Base-by-base conservation (phyloP, 1,140 invertebrate species). In the Papilio glaucus region DNA sequence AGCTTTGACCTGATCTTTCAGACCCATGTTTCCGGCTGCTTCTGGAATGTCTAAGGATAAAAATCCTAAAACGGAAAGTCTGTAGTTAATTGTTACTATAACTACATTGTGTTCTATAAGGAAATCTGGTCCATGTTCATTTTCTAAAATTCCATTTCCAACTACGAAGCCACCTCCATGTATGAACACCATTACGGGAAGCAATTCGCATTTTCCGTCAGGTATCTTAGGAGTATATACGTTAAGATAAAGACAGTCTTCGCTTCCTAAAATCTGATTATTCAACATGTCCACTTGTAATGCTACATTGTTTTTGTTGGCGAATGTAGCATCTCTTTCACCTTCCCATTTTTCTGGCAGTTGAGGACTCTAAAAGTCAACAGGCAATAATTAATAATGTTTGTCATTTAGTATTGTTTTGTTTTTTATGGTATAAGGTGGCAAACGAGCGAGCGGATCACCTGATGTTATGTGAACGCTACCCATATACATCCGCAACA, bases 141-240 rank as follows among this genome's bases (percentile, higher is more conserved):
- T 80, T 71, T 83, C 84, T 8, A 76, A 53, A 6, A 77, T 84
- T 10, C 93, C 93, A 38, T 92, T 93, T 18, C 95, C 95, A 69
- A 86, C 85, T 18, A 94, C 82, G 72, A 96, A 96, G 9, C 93
- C 94, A 12, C 96, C 96, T 0, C 96, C 96, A 83, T 97, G 95
- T 37, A 97, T 93, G 90, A 94, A 97, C 0, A 96, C 93, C 94
- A 97, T 95, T 0, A 97, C 96, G 0, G 96, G 94, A 77, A 94
- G 93, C 37, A 76, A 45, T 13, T 81, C 61, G 7, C 71, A 62
- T 26, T 72, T n/a, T 38, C 8, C n/a, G 18, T 69, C 18, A 13
- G 62, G 62, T 0, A 74, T 26, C 13, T 69, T 69, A 0, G 67
- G 67, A n/a, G 81, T 85, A 45, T 74, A 87, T 3, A 89, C 78